A percentile compares a stretch with the other conserved stretches of the same genome.
Evolutionary conservation across 2,113 vertebrate genomes (phyloP).

Genomic region (Rhipidura dahli): DNA sequence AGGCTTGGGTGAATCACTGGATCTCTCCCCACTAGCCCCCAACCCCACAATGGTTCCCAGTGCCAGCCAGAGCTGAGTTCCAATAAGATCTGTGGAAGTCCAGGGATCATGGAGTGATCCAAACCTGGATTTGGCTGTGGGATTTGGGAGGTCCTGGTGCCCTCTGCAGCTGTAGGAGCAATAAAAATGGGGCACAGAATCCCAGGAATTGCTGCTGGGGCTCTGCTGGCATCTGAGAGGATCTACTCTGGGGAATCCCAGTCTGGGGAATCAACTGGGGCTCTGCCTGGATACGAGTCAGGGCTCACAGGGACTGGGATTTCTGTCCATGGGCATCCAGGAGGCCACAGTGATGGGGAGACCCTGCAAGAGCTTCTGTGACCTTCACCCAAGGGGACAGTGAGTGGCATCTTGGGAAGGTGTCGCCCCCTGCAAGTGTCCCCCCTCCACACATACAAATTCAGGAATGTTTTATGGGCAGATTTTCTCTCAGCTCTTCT

Average conservation of each 20-base stretch:
- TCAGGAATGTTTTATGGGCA: neutral
- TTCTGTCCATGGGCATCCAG: neutral
- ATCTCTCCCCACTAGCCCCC: neutral
- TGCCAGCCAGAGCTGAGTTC: neutral
- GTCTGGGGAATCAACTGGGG: neutral
- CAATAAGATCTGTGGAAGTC: neutral
- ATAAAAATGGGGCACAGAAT: neutral
- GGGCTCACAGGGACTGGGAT: neutral
- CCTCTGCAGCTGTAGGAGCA: neutral
- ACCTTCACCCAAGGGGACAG: neutral
- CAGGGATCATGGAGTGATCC: fast-evolving
- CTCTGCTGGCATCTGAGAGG: neutral
- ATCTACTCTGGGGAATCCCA: neutral
- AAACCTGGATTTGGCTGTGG: neutral
- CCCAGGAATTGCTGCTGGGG: neutral
- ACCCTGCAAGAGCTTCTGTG: neutral
- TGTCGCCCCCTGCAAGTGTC: too few relatives aligned
- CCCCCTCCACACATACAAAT: too few relatives aligned
- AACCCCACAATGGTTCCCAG: neutral
- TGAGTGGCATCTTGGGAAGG: neutral
- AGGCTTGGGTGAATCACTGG: neutral
- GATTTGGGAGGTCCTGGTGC: neutral
- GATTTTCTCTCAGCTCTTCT: neutral
- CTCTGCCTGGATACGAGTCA: neutral
- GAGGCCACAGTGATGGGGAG: neutral